phyloP scores from a whole-genome alignment of 2,888 invertebrate species.

The Drosophila parthenogenetica region DNA sequence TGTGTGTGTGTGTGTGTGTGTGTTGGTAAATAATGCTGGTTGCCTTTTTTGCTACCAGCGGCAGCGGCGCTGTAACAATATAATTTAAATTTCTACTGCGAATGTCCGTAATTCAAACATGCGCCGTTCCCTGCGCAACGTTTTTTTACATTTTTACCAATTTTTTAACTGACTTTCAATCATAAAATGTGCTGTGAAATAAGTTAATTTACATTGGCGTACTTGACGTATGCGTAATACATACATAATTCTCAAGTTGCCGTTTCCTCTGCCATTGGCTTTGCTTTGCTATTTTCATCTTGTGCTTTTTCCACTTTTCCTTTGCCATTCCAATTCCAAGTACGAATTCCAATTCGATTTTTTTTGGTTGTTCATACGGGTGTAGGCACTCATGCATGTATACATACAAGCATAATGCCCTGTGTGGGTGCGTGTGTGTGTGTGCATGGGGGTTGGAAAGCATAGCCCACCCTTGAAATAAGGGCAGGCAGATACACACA shows the following conservation, averaged over 20 bases:
- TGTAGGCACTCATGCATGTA: constrained; percentile 10
- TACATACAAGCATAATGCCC: not conserved
- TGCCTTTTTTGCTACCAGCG: constrained; percentile 37
- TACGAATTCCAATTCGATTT: constrained; percentile 56
- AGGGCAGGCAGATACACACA: not conserved
- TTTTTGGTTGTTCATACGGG: constrained; percentile 31
- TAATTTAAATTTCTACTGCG: constrained; percentile 67
- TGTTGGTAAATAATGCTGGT: constrained; percentile 7
- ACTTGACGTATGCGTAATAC: constrained; percentile 64
- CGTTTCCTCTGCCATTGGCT: not conserved
- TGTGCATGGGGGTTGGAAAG: constrained; percentile 40
- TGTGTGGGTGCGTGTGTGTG: not conserved
- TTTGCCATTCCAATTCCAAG: constrained; percentile 40
- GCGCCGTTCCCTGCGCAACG: constrained; percentile 85
- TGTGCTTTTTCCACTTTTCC: constrained; percentile 9
- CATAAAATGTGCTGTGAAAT: constrained; percentile 1
- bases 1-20: not conserved
- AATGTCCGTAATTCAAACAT: constrained; percentile 85
- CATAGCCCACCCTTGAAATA: constrained; percentile 45
- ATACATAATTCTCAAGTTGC: constrained; percentile 12
- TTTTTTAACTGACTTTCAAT: not conserved
- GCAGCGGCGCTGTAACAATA: constrained; percentile 65
- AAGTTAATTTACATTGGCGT: constrained; percentile 8
- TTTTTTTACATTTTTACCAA: constrained; percentile 21
- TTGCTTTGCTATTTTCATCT: constrained; percentile 34